Conservation (phyloP, 2,888 invertebrate genomes). For the Holacanthella duospinosa region DNA sequence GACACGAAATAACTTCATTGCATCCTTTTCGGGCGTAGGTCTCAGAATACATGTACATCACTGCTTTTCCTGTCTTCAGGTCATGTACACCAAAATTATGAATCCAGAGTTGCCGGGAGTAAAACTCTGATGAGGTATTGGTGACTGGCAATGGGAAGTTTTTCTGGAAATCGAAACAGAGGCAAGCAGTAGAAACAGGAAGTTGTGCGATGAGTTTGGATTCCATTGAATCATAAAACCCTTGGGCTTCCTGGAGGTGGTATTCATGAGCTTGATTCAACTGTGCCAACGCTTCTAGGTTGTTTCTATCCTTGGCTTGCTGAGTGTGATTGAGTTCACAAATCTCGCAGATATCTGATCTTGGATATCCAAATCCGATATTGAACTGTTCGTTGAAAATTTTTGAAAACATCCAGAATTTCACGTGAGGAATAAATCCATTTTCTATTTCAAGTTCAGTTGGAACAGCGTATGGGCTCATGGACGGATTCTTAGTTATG, state of each 20-base stretch:
- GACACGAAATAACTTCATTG: conserved; percentile 13
- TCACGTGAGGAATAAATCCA: neutral
- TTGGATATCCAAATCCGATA: conserved; percentile 11
- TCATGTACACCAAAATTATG: conserved; percentile 16
- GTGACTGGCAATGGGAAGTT: conserved; percentile 21
- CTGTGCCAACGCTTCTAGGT: neutral
- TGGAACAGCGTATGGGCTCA: neutral
- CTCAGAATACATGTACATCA: conserved; percentile 12
- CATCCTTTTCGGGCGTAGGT: conserved; percentile 13
- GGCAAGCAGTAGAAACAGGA: neutral
- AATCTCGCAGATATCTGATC: conserved; percentile 12
- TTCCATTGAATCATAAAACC: conserved; percentile 5
- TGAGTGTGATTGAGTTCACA: conserved; percentile 6
- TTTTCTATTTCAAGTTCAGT: neutral
- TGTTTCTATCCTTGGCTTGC: neutral
- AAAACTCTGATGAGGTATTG: conserved; percentile 14
- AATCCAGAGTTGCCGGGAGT: conserved; percentile 17
- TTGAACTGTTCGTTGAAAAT: conserved; percentile 15
- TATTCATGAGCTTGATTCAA: neutral
- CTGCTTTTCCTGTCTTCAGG: conserved; percentile 6
- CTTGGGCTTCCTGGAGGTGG: conserved; percentile 2
- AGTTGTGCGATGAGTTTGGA: neutral
- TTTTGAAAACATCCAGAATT: neutral
- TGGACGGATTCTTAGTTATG: neutral
- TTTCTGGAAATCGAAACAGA: conserved; percentile 20